Evolutionary conservation across 1,140 invertebrate species (phyloP).

Genomic region (Arctopsyche grandis): DNA sequence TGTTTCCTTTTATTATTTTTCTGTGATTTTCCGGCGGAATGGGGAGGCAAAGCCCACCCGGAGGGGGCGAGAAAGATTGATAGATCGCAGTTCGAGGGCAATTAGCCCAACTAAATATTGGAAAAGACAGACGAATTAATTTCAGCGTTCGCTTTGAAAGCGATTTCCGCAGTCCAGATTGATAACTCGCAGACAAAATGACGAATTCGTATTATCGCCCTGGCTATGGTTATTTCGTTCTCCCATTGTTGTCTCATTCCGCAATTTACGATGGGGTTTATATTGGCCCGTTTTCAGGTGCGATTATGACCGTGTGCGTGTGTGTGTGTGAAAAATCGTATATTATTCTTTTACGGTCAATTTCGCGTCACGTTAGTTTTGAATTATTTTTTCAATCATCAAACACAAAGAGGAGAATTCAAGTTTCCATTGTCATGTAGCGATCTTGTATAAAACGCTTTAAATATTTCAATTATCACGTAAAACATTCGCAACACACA

Average conservation of each 20-base stretch:
- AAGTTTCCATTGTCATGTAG: no score
- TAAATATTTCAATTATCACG: no score
- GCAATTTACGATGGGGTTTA: no score
- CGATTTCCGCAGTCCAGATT: constrained; percentile 14
- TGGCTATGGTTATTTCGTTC: neutral
- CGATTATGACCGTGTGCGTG: no score
- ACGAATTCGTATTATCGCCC: constrained; percentile 14
- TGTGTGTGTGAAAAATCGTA: neutral
- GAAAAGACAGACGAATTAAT: constrained; percentile 42
- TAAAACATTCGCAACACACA: no score
- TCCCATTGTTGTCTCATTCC: neutral
- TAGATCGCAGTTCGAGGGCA: constrained; percentile 34
- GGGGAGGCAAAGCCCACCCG: neutral
- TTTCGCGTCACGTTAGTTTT: no score
- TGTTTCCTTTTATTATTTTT: constrained; percentile 45
- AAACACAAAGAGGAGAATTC: no score
- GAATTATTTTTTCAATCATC: no score
- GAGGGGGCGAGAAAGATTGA: constrained; percentile 37
- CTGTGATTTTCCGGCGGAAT: constrained; percentile 5
- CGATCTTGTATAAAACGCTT: no score
- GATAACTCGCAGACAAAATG: constrained; percentile 25
- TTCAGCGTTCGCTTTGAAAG: constrained; percentile 24
- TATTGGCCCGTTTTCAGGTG: no score
- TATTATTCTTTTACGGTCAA: no score
- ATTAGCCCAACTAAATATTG: constrained; percentile 45